phyloP scores from a whole-genome alignment of 2,888 invertebrate species.

The Mythimna loreyi region DNA sequence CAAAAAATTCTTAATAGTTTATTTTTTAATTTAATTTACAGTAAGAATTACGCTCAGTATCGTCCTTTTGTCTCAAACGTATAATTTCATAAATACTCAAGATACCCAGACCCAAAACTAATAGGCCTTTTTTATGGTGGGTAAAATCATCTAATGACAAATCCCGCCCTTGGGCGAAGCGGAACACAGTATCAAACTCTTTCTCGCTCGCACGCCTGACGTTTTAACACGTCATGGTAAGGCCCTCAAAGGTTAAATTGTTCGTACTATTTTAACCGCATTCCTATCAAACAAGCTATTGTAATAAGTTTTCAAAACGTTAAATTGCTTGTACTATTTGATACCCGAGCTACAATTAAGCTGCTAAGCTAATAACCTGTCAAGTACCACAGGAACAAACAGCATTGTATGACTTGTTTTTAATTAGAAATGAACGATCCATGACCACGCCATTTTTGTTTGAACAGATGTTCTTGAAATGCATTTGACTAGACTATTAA shows the following conservation, averaged over 20 bases:
- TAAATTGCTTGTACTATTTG: neutral
- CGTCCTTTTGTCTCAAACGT: too few species aligned
- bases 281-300: neutral
- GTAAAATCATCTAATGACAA: too few species aligned
- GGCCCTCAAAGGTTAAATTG: constrained; percentile 8
- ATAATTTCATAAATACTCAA: too few species aligned
- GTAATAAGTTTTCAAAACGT: neutral
- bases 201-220: too few species aligned
- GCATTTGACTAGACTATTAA: neutral
- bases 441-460: neutral
- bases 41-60: too few species aligned
- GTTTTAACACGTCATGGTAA: too few species aligned
- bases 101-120: too few species aligned
- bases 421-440: constrained; percentile 9
- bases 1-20: too few species aligned
- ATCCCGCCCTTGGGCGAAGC: too few species aligned
- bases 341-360: neutral
- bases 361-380: constrained; percentile 1
- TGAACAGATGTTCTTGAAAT: neutral
- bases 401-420: neutral
- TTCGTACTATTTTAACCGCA: neutral
- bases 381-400: neutral
- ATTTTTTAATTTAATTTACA: too few species aligned
- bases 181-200: too few species aligned
- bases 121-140: too few species aligned